These are phyloP conservation scores for Sigmodon hispidus DNA, from an alignment of 2,113 vertebrate genomes.

Conservation along the genomic window DNA sequence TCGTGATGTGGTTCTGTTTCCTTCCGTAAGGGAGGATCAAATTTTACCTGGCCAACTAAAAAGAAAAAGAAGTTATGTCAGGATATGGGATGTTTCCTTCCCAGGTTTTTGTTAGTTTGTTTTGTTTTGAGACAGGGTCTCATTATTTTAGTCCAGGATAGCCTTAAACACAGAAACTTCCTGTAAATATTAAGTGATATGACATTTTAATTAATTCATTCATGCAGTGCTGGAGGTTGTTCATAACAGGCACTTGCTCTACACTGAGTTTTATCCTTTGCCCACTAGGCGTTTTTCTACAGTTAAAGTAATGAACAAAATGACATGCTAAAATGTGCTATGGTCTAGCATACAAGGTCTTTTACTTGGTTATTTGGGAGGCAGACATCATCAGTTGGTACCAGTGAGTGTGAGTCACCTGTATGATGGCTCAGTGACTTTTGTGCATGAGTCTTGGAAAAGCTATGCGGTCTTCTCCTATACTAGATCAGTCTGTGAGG, in stretches of 20 bases:
- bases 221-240: neutral
- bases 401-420: neutral
- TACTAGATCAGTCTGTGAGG: neutral
- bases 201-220: neutral
- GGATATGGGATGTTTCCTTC: neutral
- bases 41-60: slow-evolving; percentile 96
- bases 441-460: neutral
- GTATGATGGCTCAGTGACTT: neutral
- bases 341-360: neutral
- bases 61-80: slow-evolving; percentile 70
- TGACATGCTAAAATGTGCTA: neutral
- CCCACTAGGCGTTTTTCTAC: neutral
- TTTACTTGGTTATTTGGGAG: neutral
- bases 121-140: neutral
- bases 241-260: neutral
- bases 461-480: neutral
- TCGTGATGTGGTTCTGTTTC: slow-evolving; percentile 98
- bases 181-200: neutral
- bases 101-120: neutral
- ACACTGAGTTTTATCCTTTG: neutral
- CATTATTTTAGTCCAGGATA: neutral
- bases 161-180: neutral
- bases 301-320: neutral
- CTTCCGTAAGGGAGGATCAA: slow-evolving; percentile 96
- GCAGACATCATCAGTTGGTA: neutral